Conservation (phyloP, 37 sponge, comb jelly and placozoan genomes). For the Beroe forskalii region DNA sequence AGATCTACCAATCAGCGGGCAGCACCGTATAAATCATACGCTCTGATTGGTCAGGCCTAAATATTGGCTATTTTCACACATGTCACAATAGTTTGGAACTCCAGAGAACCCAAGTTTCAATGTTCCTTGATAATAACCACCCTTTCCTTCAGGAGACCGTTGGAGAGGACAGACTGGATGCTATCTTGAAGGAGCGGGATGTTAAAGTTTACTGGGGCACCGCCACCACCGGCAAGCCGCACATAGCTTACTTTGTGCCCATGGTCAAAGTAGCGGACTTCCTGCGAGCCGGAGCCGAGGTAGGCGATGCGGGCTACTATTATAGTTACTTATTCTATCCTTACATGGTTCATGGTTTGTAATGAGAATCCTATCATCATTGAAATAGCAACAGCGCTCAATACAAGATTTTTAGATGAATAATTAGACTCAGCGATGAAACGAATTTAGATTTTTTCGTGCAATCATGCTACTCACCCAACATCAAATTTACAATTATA, state of each 20-base stretch:
- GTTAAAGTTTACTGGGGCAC: slow-evolving; percentile 95
- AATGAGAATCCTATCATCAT: no score
- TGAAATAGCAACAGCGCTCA: no score
- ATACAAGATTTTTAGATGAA: no score
- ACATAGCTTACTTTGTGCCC: slow-evolving; percentile 94
- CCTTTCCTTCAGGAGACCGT: slow-evolving; percentile 82
- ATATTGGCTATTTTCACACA: no score
- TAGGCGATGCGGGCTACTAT: slow-evolving; percentile 44
- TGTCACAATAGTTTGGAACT: no score
- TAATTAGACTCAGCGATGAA: no score
- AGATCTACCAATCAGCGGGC: no score
- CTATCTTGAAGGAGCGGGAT: slow-evolving; percentile 71
- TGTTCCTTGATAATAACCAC: no score
- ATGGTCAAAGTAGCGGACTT: slow-evolving; percentile 92
- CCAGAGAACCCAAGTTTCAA: no score
- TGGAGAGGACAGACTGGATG: slow-evolving; percentile 78
- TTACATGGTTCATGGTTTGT: not conserved
- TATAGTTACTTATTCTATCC: not conserved
- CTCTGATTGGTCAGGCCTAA: no score
- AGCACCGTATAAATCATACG: no score
- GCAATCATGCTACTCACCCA: not conserved
- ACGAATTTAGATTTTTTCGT: no score
- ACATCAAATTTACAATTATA: not conserved
- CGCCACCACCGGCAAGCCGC: slow-evolving; percentile 96
- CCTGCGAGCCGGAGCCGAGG: slow-evolving; percentile 89